Percentiles rank a stretch among this genome's conserved stretches.
These are phyloP conservation scores for Coenonympha glycerion DNA, from an alignment of 2,888 invertebrate species.

Conservation along the genomic window DNA sequence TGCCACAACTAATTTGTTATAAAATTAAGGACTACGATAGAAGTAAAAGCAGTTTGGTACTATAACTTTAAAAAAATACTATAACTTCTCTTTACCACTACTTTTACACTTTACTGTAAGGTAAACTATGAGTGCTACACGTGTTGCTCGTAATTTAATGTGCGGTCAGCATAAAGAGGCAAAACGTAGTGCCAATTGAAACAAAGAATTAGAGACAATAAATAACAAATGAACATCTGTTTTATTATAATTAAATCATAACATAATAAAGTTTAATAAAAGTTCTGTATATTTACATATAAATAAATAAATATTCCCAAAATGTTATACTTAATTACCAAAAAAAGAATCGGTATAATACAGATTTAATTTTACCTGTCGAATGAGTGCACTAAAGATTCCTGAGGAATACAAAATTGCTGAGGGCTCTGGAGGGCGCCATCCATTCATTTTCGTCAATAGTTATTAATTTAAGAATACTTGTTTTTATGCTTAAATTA, in stretches of 20 bases:
- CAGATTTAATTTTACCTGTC: neutral
- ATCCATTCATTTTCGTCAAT: no score
- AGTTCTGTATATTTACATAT: neutral
- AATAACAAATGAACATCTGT: slow-evolving; percentile 51
- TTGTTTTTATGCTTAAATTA: no score
- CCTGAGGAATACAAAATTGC: no score
- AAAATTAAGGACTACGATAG: no score
- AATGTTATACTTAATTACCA: slow-evolving; percentile 6
- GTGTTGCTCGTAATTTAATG: neutral
- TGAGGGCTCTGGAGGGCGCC: no score
- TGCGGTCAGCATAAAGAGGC: neutral
- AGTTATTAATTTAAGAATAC: no score
- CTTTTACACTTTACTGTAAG: no score
- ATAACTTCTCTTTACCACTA: no score
- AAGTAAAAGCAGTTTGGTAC: neutral
- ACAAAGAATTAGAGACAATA: slow-evolving; percentile 66
- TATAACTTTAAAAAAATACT: no score
- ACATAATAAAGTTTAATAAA: slow-evolving; percentile 4
- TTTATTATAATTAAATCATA: slow-evolving; percentile 7
- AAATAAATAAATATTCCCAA: slow-evolving; percentile 2
- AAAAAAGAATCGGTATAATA: slow-evolving; percentile 8
- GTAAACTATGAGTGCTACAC: no score
- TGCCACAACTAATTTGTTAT: no score
- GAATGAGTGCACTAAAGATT: no score
- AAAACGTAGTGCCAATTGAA: slow-evolving; percentile 15